A percentile compares a stretch with the other conserved stretches of the same genome.
Evolutionary conservation across 2,113 vertebrate species (phyloP).

Genomic region (Chamaetylas fuelleborni): DNA sequence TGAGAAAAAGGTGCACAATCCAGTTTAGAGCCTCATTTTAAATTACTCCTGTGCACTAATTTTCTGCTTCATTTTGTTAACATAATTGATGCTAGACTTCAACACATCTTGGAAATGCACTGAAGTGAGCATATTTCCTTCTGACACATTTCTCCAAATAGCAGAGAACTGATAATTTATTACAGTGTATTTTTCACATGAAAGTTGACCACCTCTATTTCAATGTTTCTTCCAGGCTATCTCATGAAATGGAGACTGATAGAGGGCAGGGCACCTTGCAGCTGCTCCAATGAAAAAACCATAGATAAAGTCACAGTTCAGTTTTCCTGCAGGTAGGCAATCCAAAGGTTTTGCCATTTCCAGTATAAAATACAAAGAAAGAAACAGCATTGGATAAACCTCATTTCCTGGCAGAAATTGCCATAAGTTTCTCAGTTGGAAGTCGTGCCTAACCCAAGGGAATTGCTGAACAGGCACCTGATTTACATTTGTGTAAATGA

Average conservation of each 20-base stretch:
- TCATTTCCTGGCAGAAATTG: constrained; percentile 2
- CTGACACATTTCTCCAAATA: not conserved
- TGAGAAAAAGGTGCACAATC: not conserved
- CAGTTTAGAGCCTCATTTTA: constrained; percentile 18
- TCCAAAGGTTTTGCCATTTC: not conserved
- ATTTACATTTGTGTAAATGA: not conserved
- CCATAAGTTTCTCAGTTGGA: not conserved
- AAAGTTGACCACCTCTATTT: not conserved
- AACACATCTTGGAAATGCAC: not conserved
- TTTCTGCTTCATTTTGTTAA: constrained; percentile 48
- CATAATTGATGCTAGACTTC: constrained; percentile 15
- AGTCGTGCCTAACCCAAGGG: not conserved
- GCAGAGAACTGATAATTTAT: not conserved
- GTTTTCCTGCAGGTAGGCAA: not conserved
- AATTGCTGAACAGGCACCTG: not conserved
- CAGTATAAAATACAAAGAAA: not conserved
- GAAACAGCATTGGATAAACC: not conserved
- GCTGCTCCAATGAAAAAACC: not conserved
- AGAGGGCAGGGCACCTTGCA: not conserved
- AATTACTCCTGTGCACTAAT: constrained; percentile 19
- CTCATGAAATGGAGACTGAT: not conserved
- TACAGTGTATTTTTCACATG: not conserved
- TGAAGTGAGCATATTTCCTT: not conserved
- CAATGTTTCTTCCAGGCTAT: not conserved
- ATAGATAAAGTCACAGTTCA: not conserved